phyloP scores from a whole-genome alignment of 2,797 vertebrate species.

The Orestias chungarensis region DNA sequence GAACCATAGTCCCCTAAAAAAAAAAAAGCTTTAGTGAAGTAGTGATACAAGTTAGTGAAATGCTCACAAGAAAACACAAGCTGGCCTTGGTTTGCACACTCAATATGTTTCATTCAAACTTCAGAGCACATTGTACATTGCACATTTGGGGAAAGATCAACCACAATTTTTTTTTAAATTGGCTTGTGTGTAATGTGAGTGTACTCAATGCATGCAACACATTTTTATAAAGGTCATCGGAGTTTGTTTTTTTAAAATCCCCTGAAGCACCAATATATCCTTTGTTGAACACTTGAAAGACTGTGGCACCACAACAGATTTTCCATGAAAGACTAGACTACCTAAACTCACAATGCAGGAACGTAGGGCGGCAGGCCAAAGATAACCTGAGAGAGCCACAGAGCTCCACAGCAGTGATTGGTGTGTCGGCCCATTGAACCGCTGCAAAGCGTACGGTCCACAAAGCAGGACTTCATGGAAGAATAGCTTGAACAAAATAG shows the following conservation, averaged over 20 bases:
- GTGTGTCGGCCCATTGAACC: constrained; percentile 6
- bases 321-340: constrained; percentile 8
- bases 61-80: no score
- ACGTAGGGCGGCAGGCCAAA: constrained; percentile 7
- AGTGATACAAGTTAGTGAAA: no score
- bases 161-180: neutral
- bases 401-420: constrained; percentile 6
- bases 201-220: neutral
- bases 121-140: neutral
- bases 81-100: no score
- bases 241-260: neutral
- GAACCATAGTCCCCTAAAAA: no score
- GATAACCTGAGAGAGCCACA: constrained; percentile 5
- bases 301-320: neutral
- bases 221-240: neutral
- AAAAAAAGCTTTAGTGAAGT: no score
- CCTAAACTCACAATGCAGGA: neutral
- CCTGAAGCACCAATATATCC: neutral
- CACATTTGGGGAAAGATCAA: neutral
- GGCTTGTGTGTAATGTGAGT: neutral
- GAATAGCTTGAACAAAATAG: neutral
- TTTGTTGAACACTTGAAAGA: neutral
- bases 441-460: neutral
- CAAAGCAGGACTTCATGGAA: constrained; percentile 2
- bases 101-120: no score